Conservation (phyloP, 2,888 invertebrate genomes). For the Drosophila greeni region DNA sequence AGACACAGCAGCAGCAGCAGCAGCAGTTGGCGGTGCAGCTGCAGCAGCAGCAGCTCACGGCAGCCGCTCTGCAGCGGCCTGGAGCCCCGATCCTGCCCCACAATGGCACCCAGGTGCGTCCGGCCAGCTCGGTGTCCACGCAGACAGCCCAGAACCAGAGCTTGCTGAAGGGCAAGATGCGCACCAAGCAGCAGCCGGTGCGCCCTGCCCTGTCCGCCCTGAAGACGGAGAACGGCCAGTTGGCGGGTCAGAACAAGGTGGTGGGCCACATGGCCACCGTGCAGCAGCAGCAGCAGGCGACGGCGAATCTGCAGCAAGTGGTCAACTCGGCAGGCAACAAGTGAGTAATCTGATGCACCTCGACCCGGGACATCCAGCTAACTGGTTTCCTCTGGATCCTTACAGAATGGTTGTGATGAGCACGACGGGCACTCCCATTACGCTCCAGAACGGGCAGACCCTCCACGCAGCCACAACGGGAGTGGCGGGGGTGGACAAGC, state of each 20-base stretch:
- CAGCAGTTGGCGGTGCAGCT: conserved; percentile 58
- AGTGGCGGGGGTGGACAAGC: conserved; percentile 75
- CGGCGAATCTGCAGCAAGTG: conserved; percentile 79
- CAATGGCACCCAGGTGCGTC: conserved; percentile 82
- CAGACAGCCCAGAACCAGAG: conserved; percentile 83
- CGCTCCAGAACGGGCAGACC: conserved; percentile 77
- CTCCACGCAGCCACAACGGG: conserved; percentile 69
- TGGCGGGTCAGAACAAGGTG: conserved; percentile 74
- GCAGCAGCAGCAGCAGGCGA: conserved; percentile 56
- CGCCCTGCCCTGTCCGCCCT: conserved; percentile 84
- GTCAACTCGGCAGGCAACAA: conserved; percentile 80
- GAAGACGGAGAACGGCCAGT: conserved; percentile 85
- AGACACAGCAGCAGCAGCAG: conserved; percentile 42
- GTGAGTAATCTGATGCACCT: conserved; percentile 73
- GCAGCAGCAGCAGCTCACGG: conserved; percentile 62
- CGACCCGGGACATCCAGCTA: neutral
- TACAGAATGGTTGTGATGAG: conserved; percentile 79
- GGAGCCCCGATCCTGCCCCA: conserved; percentile 82
- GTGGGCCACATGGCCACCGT: conserved; percentile 67
- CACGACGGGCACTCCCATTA: conserved; percentile 76
- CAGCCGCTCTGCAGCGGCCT: conserved; percentile 61
- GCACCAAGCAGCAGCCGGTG: conserved; percentile 85
- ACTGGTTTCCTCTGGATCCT: conserved; percentile 3
- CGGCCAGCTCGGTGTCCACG: conserved; percentile 90
- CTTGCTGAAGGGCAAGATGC: conserved; percentile 80